These are phyloP conservation scores for Drosophila acutilabella DNA, from an alignment of 2,888 invertebrate genomes.

Conservation along the genomic window DNA sequence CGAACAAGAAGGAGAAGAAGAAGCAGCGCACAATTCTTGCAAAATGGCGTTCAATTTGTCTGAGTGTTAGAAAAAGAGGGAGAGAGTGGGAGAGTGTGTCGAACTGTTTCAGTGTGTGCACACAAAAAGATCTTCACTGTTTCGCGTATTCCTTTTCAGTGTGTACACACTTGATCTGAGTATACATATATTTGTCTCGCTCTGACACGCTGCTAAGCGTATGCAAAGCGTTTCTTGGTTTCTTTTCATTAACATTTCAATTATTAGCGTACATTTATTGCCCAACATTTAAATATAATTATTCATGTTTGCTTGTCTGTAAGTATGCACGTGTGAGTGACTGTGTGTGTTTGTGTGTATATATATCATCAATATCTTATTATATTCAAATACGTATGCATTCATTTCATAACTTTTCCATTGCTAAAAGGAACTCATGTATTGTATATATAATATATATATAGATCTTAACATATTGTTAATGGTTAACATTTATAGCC, in stretches of 20 bases:
- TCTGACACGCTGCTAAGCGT: background rate
- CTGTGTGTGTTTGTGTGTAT: constrained; percentile 1
- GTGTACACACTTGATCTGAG: constrained; percentile 1
- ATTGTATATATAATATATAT: constrained; percentile 50
- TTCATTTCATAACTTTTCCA: constrained; percentile 49
- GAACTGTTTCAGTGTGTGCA: constrained; percentile 12
- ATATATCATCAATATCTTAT: constrained; percentile 28
- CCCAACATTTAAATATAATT: constrained; percentile 73
- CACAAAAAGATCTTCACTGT: constrained; percentile 21
- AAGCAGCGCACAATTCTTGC: constrained; percentile 54
- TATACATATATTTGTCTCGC: constrained; percentile 3
- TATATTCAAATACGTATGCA: constrained; percentile 24
- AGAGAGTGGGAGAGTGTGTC: constrained; percentile 1
- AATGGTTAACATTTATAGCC: constrained; percentile 71
- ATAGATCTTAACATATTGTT: constrained; percentile 38
- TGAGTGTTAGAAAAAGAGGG: constrained; percentile 7
- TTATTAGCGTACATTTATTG: constrained; percentile 70
- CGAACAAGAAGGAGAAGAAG: constrained; percentile 52
- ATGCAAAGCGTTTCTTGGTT: background rate
- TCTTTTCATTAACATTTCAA: constrained; percentile 54
- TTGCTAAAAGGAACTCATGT: constrained; percentile 65
- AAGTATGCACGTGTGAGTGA: constrained; percentile 16
- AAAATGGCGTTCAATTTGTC: constrained; percentile 50
- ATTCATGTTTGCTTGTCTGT: constrained; percentile 32
- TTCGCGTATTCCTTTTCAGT: too few species aligned